Evolutionary conservation across 2,113 vertebrate genomes (phyloP).

Genomic region (Thalassoma bifasciatum): DNA sequence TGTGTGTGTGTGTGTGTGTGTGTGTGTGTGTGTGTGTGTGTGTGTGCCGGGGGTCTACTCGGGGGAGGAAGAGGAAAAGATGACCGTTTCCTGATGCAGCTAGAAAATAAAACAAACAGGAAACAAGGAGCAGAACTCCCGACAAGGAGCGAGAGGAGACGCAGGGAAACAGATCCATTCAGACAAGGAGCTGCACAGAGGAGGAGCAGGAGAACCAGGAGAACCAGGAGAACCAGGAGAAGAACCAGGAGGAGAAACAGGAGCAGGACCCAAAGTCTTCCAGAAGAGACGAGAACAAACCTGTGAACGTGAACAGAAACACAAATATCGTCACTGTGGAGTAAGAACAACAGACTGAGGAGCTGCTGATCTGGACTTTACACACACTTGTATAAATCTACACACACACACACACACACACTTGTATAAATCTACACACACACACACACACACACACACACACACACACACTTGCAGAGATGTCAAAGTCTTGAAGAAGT

Average conservation of each 20-base stretch:
- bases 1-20: not conserved
- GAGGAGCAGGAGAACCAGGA: not conserved
- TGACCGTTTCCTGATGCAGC: conserved; percentile 73
- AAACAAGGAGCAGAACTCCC: conserved; percentile 58
- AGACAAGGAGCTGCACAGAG: not conserved
- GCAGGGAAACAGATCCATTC: not conserved
- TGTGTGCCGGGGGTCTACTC: not conserved
- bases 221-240: not conserved
- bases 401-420: conserved; percentile 29
- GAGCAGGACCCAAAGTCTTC: not conserved
- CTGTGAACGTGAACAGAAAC: not conserved
- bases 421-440: not conserved
- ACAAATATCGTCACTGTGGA: not conserved
- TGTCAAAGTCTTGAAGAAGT: conserved; percentile 18
- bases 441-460: conserved; percentile 24
- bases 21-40: conserved; percentile 12
- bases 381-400: conserved; percentile 14
- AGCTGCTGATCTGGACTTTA: not conserved
- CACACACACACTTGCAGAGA: conserved; percentile 22
- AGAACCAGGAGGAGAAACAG: conserved; percentile 1
- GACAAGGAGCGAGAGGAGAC: conserved; percentile 15
- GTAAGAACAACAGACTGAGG: not conserved
- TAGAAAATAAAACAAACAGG: conserved; percentile 79
- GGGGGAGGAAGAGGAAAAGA: conserved; percentile 68
- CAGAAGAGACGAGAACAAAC: not conserved